Percentiles rank a stretch among this genome's conserved stretches.
Conservation (phyloP, 53 echinoderm and acorn worm genomes). For the Paracentrotus lividus region DNA sequence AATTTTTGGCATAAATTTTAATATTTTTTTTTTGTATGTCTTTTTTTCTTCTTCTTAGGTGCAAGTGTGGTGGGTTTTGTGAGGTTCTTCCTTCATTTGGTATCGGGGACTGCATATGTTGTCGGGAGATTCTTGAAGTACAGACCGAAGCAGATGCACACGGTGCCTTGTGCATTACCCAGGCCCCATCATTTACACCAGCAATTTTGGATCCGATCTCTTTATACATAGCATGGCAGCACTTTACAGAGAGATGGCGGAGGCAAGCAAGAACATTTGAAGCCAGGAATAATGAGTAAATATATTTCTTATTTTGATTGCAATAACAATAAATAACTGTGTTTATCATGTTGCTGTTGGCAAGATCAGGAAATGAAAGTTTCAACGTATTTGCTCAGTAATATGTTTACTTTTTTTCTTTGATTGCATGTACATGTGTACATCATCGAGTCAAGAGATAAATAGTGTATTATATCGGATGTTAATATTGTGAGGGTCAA, state of each 20-base stretch:
- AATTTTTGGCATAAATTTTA: too few species aligned
- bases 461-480: too few species aligned
- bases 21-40: too few species aligned
- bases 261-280: slow-evolving; percentile 55
- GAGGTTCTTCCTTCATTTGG: not conserved
- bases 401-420: too few species aligned
- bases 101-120: slow-evolving; percentile 40
- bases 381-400: too few species aligned
- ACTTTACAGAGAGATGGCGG: slow-evolving; percentile 56
- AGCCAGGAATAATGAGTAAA: slow-evolving; percentile 60
- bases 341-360: too few species aligned
- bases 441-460: too few species aligned
- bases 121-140: slow-evolving; percentile 46
- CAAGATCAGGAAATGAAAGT: too few species aligned
- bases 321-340: too few species aligned
- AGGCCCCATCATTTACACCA: slow-evolving; percentile 1
- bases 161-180: slow-evolving; percentile 29
- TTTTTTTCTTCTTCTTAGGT: too few species aligned
- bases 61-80: slow-evolving; percentile 17
- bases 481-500: too few species aligned
- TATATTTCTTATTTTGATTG: not conserved
- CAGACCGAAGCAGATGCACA: not conserved
- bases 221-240: slow-evolving; percentile 40
- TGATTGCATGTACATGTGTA: too few species aligned
- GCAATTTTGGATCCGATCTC: slow-evolving; percentile 8